These are phyloP conservation scores for Eristalinus aeneus DNA, from an alignment of 2,888 invertebrate genomes.

Conservation along the genomic window DNA sequence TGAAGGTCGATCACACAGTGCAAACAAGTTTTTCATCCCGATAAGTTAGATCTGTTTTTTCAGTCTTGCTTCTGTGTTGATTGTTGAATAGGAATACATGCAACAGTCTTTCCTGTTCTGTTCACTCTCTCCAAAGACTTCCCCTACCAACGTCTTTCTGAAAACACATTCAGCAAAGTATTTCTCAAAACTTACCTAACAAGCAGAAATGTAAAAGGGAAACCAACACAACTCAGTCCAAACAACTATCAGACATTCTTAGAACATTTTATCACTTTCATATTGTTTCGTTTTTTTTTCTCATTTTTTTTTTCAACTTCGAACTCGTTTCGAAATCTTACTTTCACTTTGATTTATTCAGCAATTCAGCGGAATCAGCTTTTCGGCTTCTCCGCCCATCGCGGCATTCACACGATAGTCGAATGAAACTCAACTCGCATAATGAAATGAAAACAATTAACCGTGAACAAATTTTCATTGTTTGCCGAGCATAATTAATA, in stretches of 20 bases:
- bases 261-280: conserved; percentile 18
- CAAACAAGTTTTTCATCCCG: no score
- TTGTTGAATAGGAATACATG: no score
- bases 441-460: conserved; percentile 41
- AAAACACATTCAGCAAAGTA: background rate
- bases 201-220: background rate
- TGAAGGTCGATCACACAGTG: background rate
- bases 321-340: conserved; percentile 36
- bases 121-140: background rate
- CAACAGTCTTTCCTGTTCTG: no score
- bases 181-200: background rate
- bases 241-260: background rate
- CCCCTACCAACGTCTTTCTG: no score
- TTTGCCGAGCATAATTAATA: conserved; percentile 51
- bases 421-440: background rate
- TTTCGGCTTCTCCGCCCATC: background rate
- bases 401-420: background rate
- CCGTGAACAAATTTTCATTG: conserved; percentile 13
- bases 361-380: background rate
- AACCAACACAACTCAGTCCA: background rate
- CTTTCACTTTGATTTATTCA: conserved; percentile 56
- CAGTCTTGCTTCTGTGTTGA: no score
- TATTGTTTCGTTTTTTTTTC: no score
- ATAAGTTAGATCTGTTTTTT: no score
- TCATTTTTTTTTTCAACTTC: conserved; percentile 5